Evolutionary conservation across 2,113 vertebrate genomes (phyloP), one percentile per base, ranked within the genome.

Genomic region (Chiloscyllium plagiosum): DNA sequence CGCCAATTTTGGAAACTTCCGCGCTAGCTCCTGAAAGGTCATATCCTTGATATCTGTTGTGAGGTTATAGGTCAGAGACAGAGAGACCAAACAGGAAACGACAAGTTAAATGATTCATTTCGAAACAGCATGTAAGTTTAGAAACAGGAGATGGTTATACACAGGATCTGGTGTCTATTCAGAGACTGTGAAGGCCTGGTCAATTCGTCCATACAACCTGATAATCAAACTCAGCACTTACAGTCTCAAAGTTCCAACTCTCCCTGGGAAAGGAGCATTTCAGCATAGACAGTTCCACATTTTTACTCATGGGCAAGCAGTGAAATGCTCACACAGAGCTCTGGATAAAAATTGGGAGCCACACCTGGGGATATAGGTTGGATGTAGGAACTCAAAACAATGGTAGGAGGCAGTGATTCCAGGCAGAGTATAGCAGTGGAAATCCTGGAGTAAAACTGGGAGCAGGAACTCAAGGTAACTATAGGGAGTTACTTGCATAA

Each of bases 1-100:
- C 83, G 97, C 96, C 92, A 96, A 29, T 0, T 96, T 97, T 47
- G 97, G 96, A 56, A 97, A 96, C 95, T 97, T 96, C 65, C 0
- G 90, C 86, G 96, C 50, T 65, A 96, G 87, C 4, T 97, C 96
- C 50, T 96, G 96, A 96, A 97, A 96, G 1, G 96, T 22, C 89
- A 66, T 66, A 19, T 20, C 17, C 61, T 93, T 66, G 61, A 68
- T 10, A 8, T 93, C 89, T 93, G 61, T 68, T 19, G 61, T 65
- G n/a, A 20, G 89, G 89, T 8, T n/a, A 6, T 61, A 3, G 15
- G 24, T 66, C 19, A 65, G 33, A 93, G 33, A 61, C 56, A 37
- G 56, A 24, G 89, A 93, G n/a, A 68, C 22, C 56, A 66, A 37
- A 61, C 8, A 29, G 50, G 56, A 37, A 66, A 5, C 2, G 1